Evolutionary conservation across 53 echinoderm and acorn worm genomes (phyloP), one percentile per base, ranked within the genome.

Genomic region (Paelopatides confundens): DNA sequence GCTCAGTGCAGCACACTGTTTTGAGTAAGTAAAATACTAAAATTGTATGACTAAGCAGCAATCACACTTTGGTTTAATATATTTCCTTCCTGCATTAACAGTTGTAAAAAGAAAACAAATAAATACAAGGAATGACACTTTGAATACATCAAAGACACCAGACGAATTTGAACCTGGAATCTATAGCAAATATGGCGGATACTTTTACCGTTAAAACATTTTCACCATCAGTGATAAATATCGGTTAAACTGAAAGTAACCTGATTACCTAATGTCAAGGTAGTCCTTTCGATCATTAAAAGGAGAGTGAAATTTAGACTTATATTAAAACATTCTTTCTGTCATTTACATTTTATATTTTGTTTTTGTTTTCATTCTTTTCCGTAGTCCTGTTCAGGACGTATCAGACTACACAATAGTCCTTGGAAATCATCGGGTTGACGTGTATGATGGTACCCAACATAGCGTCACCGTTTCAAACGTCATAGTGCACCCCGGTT

Each of bases 401-500:
- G 58, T n/a, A 21, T 15, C 17, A n/a, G 58, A 39, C 40, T 74
- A 38, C 76, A 43, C 15, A 26, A 39, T 74, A 15, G 76, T 74
- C 26, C 76, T 74, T 43, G 76, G 76, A 74, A 74, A 39, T 26
- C 46, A 74, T 35, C 38, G 43, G 23, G 11, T 32, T 26, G 76
- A 74, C 24, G 3, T 18, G 8, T 39, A 10, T 17, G 76, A 74
- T 43, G 31, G 11, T 11, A 74, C 17, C 23, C 76, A 74, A 35
- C 17, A n/a, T 17, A 74, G 43, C 9, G 10, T 39, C n/a, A 17
- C 43, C 27, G 40, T 74, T 43, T 26, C 12, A 4, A 40, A 74
- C 10, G 38, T 74, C 18, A 8, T 74, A 37, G 15, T 33, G 15
- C 76, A 74, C 24, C 33, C 31, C 13, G n/a, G 15, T 14, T 74